Evolutionary conservation across 2,888 invertebrate species (phyloP).

Genomic region (Drosophila mayaguana): DNA sequence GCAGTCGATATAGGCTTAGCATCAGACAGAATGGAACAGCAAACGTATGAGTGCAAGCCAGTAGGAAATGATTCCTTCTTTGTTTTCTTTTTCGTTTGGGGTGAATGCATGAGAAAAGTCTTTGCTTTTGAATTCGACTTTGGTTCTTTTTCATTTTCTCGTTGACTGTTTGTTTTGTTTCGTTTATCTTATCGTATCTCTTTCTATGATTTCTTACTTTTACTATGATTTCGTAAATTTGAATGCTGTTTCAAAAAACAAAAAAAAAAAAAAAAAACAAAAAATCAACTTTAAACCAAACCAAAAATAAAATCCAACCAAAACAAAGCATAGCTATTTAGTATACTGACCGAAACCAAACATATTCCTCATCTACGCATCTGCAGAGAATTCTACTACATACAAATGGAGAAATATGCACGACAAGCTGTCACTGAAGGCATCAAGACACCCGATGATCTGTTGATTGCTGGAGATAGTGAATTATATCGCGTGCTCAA

Average conservation of each 20-base stretch:
- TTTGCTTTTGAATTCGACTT: slow-evolving; percentile 61
- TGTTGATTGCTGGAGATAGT: slow-evolving; percentile 97
- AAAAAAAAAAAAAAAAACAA: slow-evolving; percentile 21
- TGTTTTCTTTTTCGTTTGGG: slow-evolving; percentile 18
- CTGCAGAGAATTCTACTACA: slow-evolving; percentile 99
- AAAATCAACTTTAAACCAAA: slow-evolving; percentile 2
- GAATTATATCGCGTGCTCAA: slow-evolving; percentile 99
- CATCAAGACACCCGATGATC: slow-evolving; percentile 95
- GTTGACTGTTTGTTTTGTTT: slow-evolving; percentile 19
- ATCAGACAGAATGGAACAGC: slow-evolving; percentile 26
- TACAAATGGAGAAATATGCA: slow-evolving; percentile 99
- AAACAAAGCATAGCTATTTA: slow-evolving; percentile 55
- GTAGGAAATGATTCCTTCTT: slow-evolving; percentile 27
- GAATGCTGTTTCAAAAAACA: slow-evolving; percentile 63
- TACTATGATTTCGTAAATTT: slow-evolving; percentile 71
- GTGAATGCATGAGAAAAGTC: slow-evolving; percentile 47
- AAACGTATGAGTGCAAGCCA: slow-evolving; percentile 1
- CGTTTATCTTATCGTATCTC: slow-evolving; percentile 17
- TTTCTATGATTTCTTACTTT: slow-evolving; percentile 38
- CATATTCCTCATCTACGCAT: slow-evolving; percentile 79
- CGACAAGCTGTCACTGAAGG: slow-evolving; percentile 99
- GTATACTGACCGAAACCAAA: slow-evolving; percentile 72
- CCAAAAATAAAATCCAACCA: slow-evolving; percentile 10
- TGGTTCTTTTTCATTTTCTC: slow-evolving; percentile 34
- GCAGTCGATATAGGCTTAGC: slow-evolving; percentile 43